Conservation (phyloP, 2,888 invertebrate species). For the Argynnis bischoffii region DNA sequence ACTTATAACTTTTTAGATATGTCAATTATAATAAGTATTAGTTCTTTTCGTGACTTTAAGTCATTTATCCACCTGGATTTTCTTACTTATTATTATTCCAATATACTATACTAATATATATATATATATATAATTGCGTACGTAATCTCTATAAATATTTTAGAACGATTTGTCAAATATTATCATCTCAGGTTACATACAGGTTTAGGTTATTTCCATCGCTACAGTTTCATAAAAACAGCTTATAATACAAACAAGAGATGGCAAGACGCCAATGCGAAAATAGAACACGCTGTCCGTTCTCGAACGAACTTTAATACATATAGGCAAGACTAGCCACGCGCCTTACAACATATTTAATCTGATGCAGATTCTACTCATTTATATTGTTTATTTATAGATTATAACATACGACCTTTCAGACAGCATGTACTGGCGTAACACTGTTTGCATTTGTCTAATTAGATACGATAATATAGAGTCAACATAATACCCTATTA, state of each 20-base stretch:
- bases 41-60: no score
- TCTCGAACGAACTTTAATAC: conserved; percentile 76
- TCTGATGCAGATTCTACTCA: conserved; percentile 52
- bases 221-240: conserved; percentile 82
- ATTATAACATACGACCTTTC: conserved; percentile 25
- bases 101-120: background rate
- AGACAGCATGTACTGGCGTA: background rate
- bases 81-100: no score
- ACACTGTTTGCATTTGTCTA: conserved; percentile 26
- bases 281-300: conserved; percentile 77
- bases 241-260: conserved; percentile 82
- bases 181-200: conserved; percentile 75
- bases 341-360: conserved; percentile 62
- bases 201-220: conserved; percentile 81
- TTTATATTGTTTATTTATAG: conserved; percentile 43
- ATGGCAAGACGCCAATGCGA: conserved; percentile 75
- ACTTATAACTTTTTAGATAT: no score
- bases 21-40: no score
- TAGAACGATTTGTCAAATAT: conserved; percentile 37
- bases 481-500: background rate
- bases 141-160: conserved; percentile 16
- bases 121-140: background rate
- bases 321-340: conserved; percentile 55
- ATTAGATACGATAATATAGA: background rate
- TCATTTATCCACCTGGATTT: no score